A percentile compares a stretch with the other conserved stretches of the same genome.
Conservation (phyloP, 2,113 vertebrate species). For the Rhabdomys dilectus region DNA sequence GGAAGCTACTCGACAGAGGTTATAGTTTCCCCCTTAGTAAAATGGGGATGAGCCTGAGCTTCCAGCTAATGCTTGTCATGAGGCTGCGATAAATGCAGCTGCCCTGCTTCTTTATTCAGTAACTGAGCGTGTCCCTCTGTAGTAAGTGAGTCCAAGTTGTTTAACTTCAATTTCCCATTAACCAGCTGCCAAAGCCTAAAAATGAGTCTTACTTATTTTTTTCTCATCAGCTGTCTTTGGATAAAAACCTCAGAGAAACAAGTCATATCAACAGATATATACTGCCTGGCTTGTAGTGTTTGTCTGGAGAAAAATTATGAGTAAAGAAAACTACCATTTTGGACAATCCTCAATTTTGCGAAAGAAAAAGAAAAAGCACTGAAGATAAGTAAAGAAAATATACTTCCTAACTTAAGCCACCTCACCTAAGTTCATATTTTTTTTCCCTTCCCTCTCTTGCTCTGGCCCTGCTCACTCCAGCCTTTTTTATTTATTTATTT, state of each 20-base stretch:
- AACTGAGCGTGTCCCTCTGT: not conserved
- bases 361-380: not conserved
- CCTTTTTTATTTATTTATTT: no score
- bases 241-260: conserved; percentile 48
- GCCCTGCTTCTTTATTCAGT: not conserved
- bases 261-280: conserved; percentile 12
- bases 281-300: not conserved
- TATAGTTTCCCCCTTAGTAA: not conserved
- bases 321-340: conserved; percentile 30
- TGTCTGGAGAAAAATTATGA: not conserved
- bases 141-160: not conserved
- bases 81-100: conserved; percentile 24
- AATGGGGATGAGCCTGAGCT: not conserved
- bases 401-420: conserved; percentile 18
- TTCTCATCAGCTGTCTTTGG: conserved; percentile 31
- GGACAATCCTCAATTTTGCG: conserved; percentile 15
- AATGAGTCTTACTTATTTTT: conserved; percentile 52
- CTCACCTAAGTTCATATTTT: not conserved
- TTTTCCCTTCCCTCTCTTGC: no score
- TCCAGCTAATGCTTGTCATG: not conserved
- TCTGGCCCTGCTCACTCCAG: no score
- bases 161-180: conserved; percentile 49
- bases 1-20: not conserved
- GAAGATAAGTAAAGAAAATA: conserved; percentile 60
- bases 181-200: conserved; percentile 47